Evolutionary conservation across 2,888 invertebrate species (phyloP).

Genomic region (Agonum fuliginosum): DNA sequence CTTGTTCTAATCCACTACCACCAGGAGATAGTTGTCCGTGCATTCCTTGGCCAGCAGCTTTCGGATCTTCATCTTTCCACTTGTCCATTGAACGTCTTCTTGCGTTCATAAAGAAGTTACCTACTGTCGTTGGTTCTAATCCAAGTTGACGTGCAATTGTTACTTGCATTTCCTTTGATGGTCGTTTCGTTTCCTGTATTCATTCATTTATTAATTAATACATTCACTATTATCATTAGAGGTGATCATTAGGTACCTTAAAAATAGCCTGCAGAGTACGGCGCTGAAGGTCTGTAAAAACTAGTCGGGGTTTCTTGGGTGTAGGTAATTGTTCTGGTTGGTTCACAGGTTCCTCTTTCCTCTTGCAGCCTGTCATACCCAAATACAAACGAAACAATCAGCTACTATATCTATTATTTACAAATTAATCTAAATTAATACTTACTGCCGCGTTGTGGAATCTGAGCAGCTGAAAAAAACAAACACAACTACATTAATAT

Average conservation of each 20-base stretch:
- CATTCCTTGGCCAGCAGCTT: conserved; percentile 70
- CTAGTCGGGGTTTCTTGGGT: conserved; percentile 99
- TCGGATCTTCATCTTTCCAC: conserved; percentile 95
- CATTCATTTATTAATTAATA: neutral
- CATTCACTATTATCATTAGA: neutral
- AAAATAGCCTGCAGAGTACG: conserved; percentile 99
- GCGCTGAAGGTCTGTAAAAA: conserved; percentile 99
- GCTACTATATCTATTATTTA: neutral
- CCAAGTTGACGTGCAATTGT: conserved; percentile 98
- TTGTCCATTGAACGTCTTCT: conserved; percentile 97
- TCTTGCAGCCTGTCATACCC: conserved; percentile 88
- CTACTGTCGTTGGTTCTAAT: conserved; percentile 97
- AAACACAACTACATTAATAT: conserved; percentile 31
- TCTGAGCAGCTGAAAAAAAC: conserved; percentile 89
- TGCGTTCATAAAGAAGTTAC: conserved; percentile 99
- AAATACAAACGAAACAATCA: conserved; percentile 55
- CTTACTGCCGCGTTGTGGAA: conserved; percentile 93
- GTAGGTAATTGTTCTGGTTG: conserved; percentile 89
- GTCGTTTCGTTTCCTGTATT: conserved; percentile 97
- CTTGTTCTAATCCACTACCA: conserved; percentile 71
- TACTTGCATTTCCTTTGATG: conserved; percentile 99
- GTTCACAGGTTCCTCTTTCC: conserved; percentile 92
- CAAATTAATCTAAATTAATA: conserved; percentile 70
- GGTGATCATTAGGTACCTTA: conserved; percentile 81
- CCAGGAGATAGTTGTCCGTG: conserved; percentile 73